phyloP scores from a whole-genome alignment of 2,888 invertebrate genomes.

The Adelphocoris suturalis region DNA sequence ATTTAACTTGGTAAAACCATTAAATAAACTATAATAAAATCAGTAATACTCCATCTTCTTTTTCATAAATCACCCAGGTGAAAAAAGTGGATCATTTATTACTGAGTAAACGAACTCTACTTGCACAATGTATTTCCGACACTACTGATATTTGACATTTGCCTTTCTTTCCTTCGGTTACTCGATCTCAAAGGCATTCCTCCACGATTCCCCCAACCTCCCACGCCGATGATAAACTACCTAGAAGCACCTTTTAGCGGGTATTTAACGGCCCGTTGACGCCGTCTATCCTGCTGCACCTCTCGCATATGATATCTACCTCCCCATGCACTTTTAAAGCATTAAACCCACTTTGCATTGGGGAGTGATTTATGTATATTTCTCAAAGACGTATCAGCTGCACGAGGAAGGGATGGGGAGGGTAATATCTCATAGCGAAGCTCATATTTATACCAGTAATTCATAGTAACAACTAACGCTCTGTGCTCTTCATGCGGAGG shows the following conservation, averaged over 20 bases:
- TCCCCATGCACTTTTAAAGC: slow-evolving; percentile 23
- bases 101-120: no score
- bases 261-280: slow-evolving; percentile 27
- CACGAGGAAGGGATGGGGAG: neutral
- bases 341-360: slow-evolving; percentile 34
- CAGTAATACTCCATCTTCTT: no score
- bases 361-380: slow-evolving; percentile 32
- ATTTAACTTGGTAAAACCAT: no score
- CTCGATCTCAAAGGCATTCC: neutral
- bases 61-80: no score
- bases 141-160: no score
- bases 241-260: slow-evolving; percentile 39
- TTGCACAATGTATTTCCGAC: no score
- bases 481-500: neutral
- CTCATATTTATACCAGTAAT: slow-evolving; percentile 2
- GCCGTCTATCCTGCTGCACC: neutral
- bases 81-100: no score
- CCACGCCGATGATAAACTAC: slow-evolving; percentile 22
- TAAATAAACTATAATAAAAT: no score
- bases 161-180: no score
- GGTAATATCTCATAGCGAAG: slow-evolving; percentile 12
- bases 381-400: slow-evolving; percentile 10
- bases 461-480: slow-evolving; percentile 33
- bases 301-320: slow-evolving; percentile 2
- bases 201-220: slow-evolving; percentile 16